Percentiles rank a stretch among this genome's conserved stretches.
Evolutionary conservation across 2,888 invertebrate species (phyloP).

Genomic region (Pogonocherus hispidulus): DNA sequence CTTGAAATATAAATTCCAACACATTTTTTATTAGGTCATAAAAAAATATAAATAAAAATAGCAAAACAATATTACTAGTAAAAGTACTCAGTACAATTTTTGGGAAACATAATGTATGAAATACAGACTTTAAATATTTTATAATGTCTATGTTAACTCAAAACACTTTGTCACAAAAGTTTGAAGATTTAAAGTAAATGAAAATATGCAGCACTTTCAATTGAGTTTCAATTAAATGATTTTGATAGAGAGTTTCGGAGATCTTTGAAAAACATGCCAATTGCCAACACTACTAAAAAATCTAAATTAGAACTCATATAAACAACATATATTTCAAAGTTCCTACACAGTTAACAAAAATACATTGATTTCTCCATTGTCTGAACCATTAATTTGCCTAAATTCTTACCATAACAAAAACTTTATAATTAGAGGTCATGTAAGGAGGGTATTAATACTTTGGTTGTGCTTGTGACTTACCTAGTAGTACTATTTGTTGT

Average conservation of each 20-base stretch:
- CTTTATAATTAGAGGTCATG: conserved; percentile 11
- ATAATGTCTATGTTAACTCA: conserved; percentile 24
- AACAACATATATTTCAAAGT: conserved; percentile 52
- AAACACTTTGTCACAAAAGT: conserved; percentile 30
- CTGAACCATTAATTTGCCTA: conserved; percentile 12
- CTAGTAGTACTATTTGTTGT: conserved; percentile 64
- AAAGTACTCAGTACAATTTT: no score
- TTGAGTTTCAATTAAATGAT: conserved; percentile 23
- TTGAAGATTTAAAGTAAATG: conserved; percentile 36
- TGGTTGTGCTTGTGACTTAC: conserved; percentile 53
- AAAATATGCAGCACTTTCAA: conserved; percentile 41
- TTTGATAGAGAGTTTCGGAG: conserved; percentile 35
- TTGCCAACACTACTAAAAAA: conserved; percentile 60
- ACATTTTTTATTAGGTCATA: no score
- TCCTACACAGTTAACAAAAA: conserved; percentile 55
- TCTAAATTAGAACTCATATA: conserved; percentile 51
- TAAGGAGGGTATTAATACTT: neutral
- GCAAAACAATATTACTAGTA: no score
- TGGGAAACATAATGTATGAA: no score
- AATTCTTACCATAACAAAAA: neutral
- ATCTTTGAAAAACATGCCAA: conserved; percentile 53
- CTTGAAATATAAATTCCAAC: no score
- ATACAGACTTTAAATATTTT: no score
- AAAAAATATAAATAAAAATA: no score
- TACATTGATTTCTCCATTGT: conserved; percentile 23